Base-by-base conservation (phyloP, 2,113 vertebrate genomes). In the Reinhardtius hippoglossoides region DNA sequence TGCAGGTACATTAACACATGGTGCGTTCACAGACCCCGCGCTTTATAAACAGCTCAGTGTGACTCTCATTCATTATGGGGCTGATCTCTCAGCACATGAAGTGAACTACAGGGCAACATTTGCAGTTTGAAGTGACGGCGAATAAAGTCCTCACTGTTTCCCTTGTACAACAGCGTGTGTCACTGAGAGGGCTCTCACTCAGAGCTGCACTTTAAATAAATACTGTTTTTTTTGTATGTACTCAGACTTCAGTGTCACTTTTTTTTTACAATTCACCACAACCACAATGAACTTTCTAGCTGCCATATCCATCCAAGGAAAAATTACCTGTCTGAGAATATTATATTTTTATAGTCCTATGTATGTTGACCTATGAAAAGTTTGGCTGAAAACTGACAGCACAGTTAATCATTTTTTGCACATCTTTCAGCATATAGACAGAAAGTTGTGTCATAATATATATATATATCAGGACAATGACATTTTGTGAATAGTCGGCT, bases 91-190 rank as follows among this genome's bases (percentile, higher is more conserved):
- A 78, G 75, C 76, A 76, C 66, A 71, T 80, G 80, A 71, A 84
- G 62, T 72, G 70, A 82, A 83, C 74, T 76, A 24, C 78, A 65
- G 80, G 59, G 75, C 80, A 80, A 55, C 80, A 24, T 83, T 89
- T 61, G 23, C 71, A 81, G 70, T 85, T 56, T 71, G 65, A 86
- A 80, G 73, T 74, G 82, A 78, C 24, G 12, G 52, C 55, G 87
- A 92, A 93, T 91, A 93, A 91, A 89, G 85, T 84, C 81, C 62
- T 86, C 65, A 76, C 85, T 93, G 92, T 94, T 91, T 76, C 57
- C 31, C 31, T 31, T 31, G 31, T 31, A 31, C 31, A 31, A 62
- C 76, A 65, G 61, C 76, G 68, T 55, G 62, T 82, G 81, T 86
- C 89, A 88, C 82, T 35, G 75, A 81, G 77, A 74, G 74, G 81